Percentiles rank a stretch among this genome's conserved stretches.
phyloP scores from a whole-genome alignment of 1,140 invertebrate species.

The Spodoptera frugiperda region DNA sequence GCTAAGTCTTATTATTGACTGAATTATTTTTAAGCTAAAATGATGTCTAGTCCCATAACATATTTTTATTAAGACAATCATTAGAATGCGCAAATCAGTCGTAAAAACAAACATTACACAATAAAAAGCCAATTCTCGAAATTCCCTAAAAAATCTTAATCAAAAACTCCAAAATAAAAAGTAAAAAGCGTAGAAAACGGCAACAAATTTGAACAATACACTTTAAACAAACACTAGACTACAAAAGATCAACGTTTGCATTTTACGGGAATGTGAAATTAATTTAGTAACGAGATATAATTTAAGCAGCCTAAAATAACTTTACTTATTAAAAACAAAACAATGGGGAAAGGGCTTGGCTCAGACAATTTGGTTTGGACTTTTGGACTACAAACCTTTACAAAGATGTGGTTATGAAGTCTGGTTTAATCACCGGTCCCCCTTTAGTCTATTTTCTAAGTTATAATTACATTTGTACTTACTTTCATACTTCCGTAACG shows the following conservation, averaged over 20 bases:
- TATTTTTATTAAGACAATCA: too few relatives aligned
- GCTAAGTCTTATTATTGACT: too few relatives aligned
- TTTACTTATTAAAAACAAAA: slow-evolving; percentile 43
- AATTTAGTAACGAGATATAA: slow-evolving; percentile 46
- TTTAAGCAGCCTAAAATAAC: slow-evolving; percentile 51
- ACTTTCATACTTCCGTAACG: slow-evolving; percentile 17
- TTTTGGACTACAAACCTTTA: slow-evolving; percentile 19
- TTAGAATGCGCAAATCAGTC: too few relatives aligned
- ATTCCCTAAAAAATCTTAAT: too few relatives aligned
- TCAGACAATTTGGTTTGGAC: slow-evolving; percentile 29
- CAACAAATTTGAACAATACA: neutral
- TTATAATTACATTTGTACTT: slow-evolving; percentile 38
- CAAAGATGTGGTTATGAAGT: slow-evolving; percentile 38
- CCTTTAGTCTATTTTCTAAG: slow-evolving; percentile 16
- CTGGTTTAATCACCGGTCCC: slow-evolving; percentile 28
- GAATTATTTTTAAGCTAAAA: too few relatives aligned
- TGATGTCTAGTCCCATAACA: too few relatives aligned
- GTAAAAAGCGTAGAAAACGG: too few relatives aligned
- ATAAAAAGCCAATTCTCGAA: too few relatives aligned
- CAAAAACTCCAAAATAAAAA: too few relatives aligned
- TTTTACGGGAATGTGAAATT: slow-evolving; percentile 46
- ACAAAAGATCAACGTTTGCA: slow-evolving; percentile 47
- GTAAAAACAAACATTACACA: too few relatives aligned
- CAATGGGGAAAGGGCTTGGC: slow-evolving; percentile 19
- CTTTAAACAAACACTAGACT: slow-evolving; percentile 30